Evolutionary conservation across 2,113 vertebrate species (phyloP).

Genomic region (Pterocles orientalis): DNA sequence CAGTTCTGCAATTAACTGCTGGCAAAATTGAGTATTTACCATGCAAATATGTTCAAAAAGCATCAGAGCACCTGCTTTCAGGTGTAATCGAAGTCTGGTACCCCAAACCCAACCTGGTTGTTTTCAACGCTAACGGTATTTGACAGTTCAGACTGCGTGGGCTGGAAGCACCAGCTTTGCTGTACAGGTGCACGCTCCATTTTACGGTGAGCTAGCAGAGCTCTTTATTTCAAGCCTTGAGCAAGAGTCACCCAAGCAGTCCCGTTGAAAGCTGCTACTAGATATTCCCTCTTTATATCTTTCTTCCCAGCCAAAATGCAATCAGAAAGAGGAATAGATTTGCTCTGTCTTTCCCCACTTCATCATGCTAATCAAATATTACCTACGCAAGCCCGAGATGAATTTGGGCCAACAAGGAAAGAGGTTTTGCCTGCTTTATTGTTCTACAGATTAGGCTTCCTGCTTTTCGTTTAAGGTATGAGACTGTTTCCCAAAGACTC

Average conservation of each 20-base stretch:
- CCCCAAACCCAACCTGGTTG: not conserved
- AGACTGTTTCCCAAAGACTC: conserved; percentile 39
- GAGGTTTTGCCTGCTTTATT: conserved; percentile 52
- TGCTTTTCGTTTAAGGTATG: conserved; percentile 32
- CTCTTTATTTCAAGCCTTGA: not conserved
- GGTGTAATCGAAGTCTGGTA: not conserved
- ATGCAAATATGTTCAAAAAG: not conserved
- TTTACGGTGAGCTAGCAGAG: not conserved
- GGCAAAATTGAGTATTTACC: not conserved
- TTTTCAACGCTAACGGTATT: not conserved
- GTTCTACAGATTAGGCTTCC: conserved; percentile 70
- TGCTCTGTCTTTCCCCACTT: conserved; percentile 37
- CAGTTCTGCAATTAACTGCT: not conserved
- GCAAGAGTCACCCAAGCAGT: not conserved
- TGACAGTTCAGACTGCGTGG: not conserved
- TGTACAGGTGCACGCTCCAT: not conserved
- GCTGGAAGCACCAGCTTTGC: not conserved
- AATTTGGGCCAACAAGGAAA: conserved; percentile 70
- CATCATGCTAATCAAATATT: conserved; percentile 60
- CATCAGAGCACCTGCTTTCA: not conserved
- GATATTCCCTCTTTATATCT: not conserved
- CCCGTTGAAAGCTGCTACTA: not conserved
- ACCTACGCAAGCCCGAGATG: conserved; percentile 65
- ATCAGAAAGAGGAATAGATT: conserved; percentile 47
- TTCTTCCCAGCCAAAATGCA: conserved; percentile 52